These are phyloP conservation scores for Puntigrus tetrazona DNA, from an alignment of 2,113 vertebrate species.

Conservation along the genomic window DNA sequence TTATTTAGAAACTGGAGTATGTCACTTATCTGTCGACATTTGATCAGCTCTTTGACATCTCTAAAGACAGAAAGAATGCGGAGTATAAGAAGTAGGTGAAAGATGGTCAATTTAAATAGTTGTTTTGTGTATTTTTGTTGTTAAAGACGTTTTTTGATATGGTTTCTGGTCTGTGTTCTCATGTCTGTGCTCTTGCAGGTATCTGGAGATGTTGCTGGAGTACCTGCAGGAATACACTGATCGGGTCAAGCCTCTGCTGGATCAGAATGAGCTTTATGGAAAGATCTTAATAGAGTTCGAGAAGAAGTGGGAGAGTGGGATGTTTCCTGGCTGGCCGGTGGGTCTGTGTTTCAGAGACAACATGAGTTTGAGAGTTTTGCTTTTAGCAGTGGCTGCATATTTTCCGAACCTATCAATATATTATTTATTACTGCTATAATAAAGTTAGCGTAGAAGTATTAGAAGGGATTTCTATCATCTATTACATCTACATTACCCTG, in stretches of 20 bases:
- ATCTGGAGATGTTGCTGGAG: slow-evolving; percentile 95
- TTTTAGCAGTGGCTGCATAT: not conserved
- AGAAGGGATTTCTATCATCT: not conserved
- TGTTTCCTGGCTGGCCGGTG: slow-evolving; percentile 97
- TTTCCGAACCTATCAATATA: not conserved
- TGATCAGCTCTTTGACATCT: slow-evolving; percentile 97
- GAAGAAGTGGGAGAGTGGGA: slow-evolving; percentile 95
- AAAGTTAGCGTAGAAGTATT: not conserved
- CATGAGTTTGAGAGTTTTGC: not conserved
- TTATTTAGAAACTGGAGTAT: slow-evolving; percentile 92
- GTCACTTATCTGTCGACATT: slow-evolving; percentile 95
- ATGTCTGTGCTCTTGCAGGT: slow-evolving; percentile 71
- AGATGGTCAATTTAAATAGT: too few relatives aligned
- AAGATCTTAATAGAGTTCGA: slow-evolving; percentile 94
- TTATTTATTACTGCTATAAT: not conserved
- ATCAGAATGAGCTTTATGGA: slow-evolving; percentile 96
- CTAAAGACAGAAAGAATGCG: slow-evolving; percentile 95
- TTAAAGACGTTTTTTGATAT: not conserved
- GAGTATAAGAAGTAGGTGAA: slow-evolving; percentile 89
- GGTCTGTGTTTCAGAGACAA: slow-evolving; percentile 50
- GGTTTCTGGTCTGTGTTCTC: not conserved
- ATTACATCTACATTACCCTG: not conserved
- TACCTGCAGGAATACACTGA: slow-evolving; percentile 98
- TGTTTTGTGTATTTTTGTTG: not conserved
- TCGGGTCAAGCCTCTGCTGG: slow-evolving; percentile 90